phyloP scores from a whole-genome alignment of 2,113 vertebrate species.

The Pygoscelis antarcticus region DNA sequence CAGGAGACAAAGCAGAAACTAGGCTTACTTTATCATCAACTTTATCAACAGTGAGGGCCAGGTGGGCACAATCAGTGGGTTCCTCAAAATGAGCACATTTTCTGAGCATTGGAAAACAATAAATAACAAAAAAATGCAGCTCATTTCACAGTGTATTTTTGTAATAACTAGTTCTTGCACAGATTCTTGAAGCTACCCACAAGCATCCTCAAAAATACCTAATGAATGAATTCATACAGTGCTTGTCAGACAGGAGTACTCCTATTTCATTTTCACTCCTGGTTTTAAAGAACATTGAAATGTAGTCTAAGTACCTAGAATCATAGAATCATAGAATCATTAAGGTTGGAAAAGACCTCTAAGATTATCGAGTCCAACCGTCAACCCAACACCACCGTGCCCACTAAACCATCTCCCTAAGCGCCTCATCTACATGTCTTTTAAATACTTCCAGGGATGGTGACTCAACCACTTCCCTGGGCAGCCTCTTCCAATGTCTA shows the following conservation, averaged over 20 bases:
- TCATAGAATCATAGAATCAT: too few species aligned
- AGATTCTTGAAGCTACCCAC: not conserved
- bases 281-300: not conserved
- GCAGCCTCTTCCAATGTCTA: too few species aligned
- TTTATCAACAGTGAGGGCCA: not conserved
- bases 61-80: not conserved
- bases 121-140: not conserved
- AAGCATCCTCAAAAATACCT: not conserved
- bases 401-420: too few species aligned
- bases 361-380: too few species aligned
- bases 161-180: not conserved
- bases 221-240: not conserved
- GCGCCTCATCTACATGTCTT: too few species aligned
- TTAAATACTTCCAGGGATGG: too few species aligned
- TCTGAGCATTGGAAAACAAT: not conserved
- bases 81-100: not conserved
- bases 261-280: not conserved
- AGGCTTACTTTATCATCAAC: not conserved
- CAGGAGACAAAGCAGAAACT: not conserved
- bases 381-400: too few species aligned
- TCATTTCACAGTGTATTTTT: not conserved
- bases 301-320: not conserved
- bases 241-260: not conserved
- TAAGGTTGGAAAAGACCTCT: too few species aligned
- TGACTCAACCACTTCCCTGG: too few species aligned